Evolutionary conservation across 1,140 invertebrate species (phyloP), one percentile per base, ranked within the genome.

Genomic region (Caerostris darwini): DNA sequence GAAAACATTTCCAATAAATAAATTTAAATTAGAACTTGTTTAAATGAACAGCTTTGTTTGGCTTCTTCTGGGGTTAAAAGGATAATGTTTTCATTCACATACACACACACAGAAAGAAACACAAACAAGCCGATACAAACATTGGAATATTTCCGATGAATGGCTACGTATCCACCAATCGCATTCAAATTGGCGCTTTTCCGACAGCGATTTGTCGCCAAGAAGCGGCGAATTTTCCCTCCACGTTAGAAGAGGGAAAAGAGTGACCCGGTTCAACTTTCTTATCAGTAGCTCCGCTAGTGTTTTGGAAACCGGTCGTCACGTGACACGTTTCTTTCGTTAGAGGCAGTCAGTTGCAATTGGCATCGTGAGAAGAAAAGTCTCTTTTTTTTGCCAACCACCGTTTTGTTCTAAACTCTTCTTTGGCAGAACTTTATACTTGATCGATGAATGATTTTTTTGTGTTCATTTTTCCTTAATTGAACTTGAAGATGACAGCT

Each of bases 261-360:
- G 14, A 54, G 14, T 89, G 87, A 89, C 87, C 87, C 56, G 64
- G 56, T 69, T 89, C 87, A 89, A 89, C 87, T 89, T 89, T 89
- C 87, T 89, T 89, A 89, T 89, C 87, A 89, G 87, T 54, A 34
- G 87, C 64, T 89, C 50, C 14, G 87, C 53, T 89, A 64, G 64
- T 71, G 87, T 89, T 89, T 89, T 53, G 50, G 64, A 71, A 89
- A 71, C 14, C 87, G 19, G 87, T 89, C 34, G 64, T 69, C 64
- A 69, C 82, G 71, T 81, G 71, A 81, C 71, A 17, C 71, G 19
- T 77, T 77, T 77, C 19, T 1, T 34, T 77, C 19, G 71, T n/a
- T n/a, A 85, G 53, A 85, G 54, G 56, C 56, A 77, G 19, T 17
- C 61, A 17, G 17, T 64, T 14, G n/a, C n/a, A 57, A 57, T 34